Evolutionary conservation across 2,888 invertebrate species (phyloP).

Genomic region (Heliconius erato): DNA sequence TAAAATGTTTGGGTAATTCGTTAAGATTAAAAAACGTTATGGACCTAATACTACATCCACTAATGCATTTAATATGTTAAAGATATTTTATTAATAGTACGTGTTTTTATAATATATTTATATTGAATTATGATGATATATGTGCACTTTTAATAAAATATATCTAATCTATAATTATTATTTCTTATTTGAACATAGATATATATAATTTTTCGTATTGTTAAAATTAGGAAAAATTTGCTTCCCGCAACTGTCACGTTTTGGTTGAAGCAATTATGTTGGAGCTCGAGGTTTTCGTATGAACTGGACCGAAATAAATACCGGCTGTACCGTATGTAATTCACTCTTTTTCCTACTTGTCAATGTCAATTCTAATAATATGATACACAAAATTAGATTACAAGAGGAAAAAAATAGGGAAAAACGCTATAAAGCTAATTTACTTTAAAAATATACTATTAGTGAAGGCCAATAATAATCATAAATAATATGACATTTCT

Average conservation of each 20-base stretch:
- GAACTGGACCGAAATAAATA: conserved; percentile 19
- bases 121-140: conserved; percentile 1
- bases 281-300: conserved; percentile 10
- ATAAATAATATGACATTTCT: neutral
- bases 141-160: neutral
- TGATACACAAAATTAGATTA: neutral
- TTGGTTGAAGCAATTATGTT: conserved; percentile 13
- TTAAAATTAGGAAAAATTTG: neutral
- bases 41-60: neutral
- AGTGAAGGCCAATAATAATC: neutral
- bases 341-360: neutral
- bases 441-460: neutral
- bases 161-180: no score
- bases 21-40: neutral
- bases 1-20: neutral
- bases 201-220: no score
- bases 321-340: neutral
- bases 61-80: neutral
- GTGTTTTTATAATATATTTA: neutral
- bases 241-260: neutral
- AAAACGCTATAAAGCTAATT: neutral
- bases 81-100: neutral
- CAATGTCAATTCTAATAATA: conserved; percentile 11
- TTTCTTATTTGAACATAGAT: no score
- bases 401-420: neutral